These are phyloP conservation scores for Mastomys coucha DNA, from an alignment of 2,113 vertebrate species.

Conservation along the genomic window DNA sequence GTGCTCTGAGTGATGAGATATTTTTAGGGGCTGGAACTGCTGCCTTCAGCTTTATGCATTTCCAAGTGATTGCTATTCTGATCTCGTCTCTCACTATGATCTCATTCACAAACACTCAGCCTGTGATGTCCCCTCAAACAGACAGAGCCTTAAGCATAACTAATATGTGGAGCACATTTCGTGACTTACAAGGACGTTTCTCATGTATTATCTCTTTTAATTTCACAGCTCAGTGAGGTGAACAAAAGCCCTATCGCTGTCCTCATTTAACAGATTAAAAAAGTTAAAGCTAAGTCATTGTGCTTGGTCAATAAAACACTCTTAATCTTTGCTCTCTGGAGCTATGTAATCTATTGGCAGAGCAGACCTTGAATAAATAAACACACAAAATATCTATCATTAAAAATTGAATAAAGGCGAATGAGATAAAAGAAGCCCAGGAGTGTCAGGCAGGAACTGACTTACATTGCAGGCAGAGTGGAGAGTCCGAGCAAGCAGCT, in stretches of 20 bases:
- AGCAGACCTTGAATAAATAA: conserved; percentile 34
- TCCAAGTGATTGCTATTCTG: background rate
- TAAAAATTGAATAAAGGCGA: conserved; percentile 43
- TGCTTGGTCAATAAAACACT: conserved; percentile 60
- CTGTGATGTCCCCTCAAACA: background rate
- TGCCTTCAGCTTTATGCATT: background rate
- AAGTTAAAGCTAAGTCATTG: conserved; percentile 55
- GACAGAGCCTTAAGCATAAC: conserved; percentile 8
- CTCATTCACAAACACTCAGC: background rate
- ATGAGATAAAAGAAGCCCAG: background rate
- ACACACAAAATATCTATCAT: background rate
- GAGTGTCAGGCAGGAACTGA: background rate
- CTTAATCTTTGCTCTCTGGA: conserved; percentile 42
- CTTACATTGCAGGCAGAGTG: background rate
- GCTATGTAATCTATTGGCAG: background rate
- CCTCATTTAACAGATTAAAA: conserved; percentile 71
- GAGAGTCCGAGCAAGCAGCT: background rate
- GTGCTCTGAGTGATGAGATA: background rate
- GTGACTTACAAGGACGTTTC: conserved; percentile 54
- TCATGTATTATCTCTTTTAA: conserved; percentile 68
- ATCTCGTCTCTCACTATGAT: background rate
- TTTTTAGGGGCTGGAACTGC: background rate
- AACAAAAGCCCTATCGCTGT: conserved; percentile 43
- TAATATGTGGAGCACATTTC: conserved; percentile 12
- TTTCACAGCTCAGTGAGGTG: conserved; percentile 74